Evolutionary conservation across 2,113 vertebrate species (phyloP).

Genomic region (Zapus hudsonius): DNA sequence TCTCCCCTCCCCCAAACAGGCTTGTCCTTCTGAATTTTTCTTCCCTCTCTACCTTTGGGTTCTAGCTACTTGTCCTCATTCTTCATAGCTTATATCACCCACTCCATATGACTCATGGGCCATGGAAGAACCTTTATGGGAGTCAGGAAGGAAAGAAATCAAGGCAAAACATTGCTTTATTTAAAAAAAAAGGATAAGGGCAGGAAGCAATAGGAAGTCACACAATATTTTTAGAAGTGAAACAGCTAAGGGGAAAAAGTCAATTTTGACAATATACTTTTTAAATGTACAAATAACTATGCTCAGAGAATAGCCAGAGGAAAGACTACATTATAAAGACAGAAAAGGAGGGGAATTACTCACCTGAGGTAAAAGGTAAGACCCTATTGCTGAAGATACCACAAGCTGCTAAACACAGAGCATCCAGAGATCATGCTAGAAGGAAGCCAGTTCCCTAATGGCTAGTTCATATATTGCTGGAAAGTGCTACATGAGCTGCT

Average conservation of each 20-base stretch:
- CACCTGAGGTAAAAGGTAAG: too few relatives aligned
- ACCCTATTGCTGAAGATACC: too few relatives aligned
- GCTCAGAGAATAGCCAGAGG: too few relatives aligned
- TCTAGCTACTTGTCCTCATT: not conserved
- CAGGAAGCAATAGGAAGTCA: not conserved
- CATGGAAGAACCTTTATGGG: not conserved
- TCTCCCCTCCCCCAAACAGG: not conserved
- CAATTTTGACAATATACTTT: not conserved
- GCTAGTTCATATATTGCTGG: too few relatives aligned
- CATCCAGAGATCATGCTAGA: too few relatives aligned
- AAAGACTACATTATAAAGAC: too few relatives aligned
- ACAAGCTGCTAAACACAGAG: too few relatives aligned
- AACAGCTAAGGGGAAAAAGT: not conserved
- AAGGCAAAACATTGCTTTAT: not conserved
- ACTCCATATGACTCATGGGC: not conserved
- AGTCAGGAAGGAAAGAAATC: not conserved
- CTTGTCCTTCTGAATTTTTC: not conserved
- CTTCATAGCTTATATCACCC: not conserved
- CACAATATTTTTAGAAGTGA: not conserved
- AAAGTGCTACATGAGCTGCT: too few relatives aligned
- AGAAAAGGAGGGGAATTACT: too few relatives aligned
- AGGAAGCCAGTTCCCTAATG: too few relatives aligned
- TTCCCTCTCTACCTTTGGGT: not conserved
- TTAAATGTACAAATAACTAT: too few relatives aligned
- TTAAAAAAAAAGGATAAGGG: not conserved